A percentile compares a stretch with the other conserved stretches of the same genome.
These are phyloP conservation scores for Anthopleura sola DNA, from an alignment of 64 coral and sea anemone genomes.

Conservation along the genomic window DNA sequence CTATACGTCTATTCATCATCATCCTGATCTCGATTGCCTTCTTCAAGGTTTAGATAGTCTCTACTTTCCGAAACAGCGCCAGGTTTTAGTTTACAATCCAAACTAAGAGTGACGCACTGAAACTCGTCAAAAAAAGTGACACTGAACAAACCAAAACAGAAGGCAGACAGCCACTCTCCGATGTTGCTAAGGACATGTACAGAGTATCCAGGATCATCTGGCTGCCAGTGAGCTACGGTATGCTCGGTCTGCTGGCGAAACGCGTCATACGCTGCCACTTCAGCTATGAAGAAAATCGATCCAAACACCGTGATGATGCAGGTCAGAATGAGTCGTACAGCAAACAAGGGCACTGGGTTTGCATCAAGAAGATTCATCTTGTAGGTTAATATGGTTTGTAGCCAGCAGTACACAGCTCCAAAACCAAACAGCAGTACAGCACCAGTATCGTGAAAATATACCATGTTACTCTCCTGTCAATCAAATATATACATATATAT, in stretches of 20 bases:
- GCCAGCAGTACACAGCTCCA: slow-evolving; percentile 84
- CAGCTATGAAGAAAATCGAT: slow-evolving; percentile 83
- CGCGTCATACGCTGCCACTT: slow-evolving; percentile 73
- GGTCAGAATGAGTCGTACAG: slow-evolving; percentile 75
- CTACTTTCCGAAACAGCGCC: slow-evolving; percentile 4
- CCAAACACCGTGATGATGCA: slow-evolving; percentile 74
- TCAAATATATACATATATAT: background rate
- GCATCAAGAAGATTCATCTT: slow-evolving; percentile 47
- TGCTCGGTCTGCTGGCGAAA: slow-evolving; percentile 74
- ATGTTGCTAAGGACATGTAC: slow-evolving; percentile 91
- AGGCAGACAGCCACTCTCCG: slow-evolving; percentile 71
- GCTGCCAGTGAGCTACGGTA: slow-evolving; percentile 86
- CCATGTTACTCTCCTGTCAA: slow-evolving; percentile 76
- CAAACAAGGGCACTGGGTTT: slow-evolving; percentile 62
- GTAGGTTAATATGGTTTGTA: slow-evolving; percentile 75
- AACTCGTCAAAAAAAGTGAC: slow-evolving; percentile 89
- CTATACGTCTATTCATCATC: background rate
- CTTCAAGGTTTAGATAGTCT: slow-evolving; percentile 16
- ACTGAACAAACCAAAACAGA: slow-evolving; percentile 82
- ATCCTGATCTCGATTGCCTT: background rate
- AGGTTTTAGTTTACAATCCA: slow-evolving; percentile 69
- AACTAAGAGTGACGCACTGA: slow-evolving; percentile 56
- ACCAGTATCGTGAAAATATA: slow-evolving; percentile 80
- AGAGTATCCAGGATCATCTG: slow-evolving; percentile 88
- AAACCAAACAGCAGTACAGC: slow-evolving; percentile 81